A percentile compares a stretch with the other conserved stretches of the same genome.
These are phyloP conservation scores for Augochlora pura DNA, from an alignment of 1,140 invertebrate species.

Conservation along the genomic window DNA sequence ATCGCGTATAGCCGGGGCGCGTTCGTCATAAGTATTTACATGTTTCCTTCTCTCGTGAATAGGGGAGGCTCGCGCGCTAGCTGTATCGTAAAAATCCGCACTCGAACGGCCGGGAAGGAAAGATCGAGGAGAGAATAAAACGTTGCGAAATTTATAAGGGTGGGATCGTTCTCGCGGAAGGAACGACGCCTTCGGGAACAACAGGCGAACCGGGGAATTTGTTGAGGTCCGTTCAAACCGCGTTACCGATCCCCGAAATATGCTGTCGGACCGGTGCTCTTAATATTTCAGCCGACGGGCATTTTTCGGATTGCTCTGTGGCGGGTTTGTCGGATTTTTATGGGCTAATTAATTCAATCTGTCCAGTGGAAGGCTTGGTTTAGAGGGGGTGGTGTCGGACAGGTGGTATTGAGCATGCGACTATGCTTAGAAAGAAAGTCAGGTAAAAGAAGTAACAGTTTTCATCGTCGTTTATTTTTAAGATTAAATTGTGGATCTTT, in stretches of 20 bases:
- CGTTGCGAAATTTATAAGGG: constrained; percentile 62
- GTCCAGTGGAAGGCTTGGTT: too few species aligned
- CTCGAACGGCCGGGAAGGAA: constrained; percentile 43
- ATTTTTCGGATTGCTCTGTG: too few species aligned
- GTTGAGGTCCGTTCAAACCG: constrained; percentile 3
- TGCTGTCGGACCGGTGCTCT: not conserved
- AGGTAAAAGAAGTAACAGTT: too few species aligned
- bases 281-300: constrained; percentile 3
- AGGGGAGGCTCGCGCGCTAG: not conserved
- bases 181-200: constrained; percentile 34
- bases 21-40: constrained; percentile 60
- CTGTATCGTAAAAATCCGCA: constrained; percentile 54
- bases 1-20: constrained; percentile 57
- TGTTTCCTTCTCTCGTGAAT: constrained; percentile 43
- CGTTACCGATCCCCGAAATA: not conserved
- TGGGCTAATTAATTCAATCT: too few species aligned
- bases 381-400: too few species aligned
- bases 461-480: too few species aligned
- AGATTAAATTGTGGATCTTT: too few species aligned
- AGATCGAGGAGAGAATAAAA: constrained; percentile 50
- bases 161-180: constrained; percentile 26
- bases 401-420: too few species aligned
- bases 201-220: not conserved
- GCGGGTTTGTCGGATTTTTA: too few species aligned
- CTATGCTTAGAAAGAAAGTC: too few species aligned